Evolutionary conservation across 2,888 invertebrate species (phyloP).

Genomic region (Caenorhabditis japonica): DNA sequence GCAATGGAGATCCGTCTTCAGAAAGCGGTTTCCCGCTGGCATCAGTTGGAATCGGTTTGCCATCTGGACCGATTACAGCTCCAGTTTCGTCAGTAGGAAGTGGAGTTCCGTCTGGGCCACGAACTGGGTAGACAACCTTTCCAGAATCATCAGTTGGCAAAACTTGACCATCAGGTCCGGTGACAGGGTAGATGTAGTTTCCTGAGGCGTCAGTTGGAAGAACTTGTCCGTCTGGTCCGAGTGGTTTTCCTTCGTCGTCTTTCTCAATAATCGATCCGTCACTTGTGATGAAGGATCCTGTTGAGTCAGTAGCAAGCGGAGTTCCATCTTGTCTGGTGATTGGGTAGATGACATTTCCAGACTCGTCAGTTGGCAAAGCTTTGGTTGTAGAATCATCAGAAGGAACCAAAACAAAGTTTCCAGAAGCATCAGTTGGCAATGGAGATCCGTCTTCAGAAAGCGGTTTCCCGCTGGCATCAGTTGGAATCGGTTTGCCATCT

Average conservation of each 20-base stretch:
- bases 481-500: conserved; percentile 45
- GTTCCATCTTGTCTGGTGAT: conserved; percentile 36
- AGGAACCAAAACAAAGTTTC: conserved; percentile 37
- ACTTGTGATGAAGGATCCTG: conserved; percentile 36
- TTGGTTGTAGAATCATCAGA: conserved; percentile 18
- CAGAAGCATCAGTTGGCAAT: conserved; percentile 40
- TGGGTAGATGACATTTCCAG: conserved; percentile 44
- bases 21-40: conserved; percentile 35
- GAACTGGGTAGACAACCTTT: conserved; percentile 53
- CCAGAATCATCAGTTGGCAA: conserved; percentile 60
- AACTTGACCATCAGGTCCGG: conserved; percentile 46
- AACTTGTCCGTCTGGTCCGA: conserved; percentile 60
- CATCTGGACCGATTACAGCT: conserved; percentile 49
- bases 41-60: conserved; percentile 59
- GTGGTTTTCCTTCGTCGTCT: conserved; percentile 46
- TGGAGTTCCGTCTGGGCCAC: conserved; percentile 51
- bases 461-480: conserved; percentile 38
- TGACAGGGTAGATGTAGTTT: conserved; percentile 49
- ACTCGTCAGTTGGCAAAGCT: conserved; percentile 43
- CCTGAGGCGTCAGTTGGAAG: conserved; percentile 62
- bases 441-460: conserved; percentile 44
- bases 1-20: conserved; percentile 49
- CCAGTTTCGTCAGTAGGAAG: conserved; percentile 45
- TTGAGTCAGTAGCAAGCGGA: conserved; percentile 49
- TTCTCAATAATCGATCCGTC: conserved; percentile 29